phyloP scores from a whole-genome alignment of 30 jellyfish, hydroid and myxozoan genomes.

The Mastigias papua region DNA sequence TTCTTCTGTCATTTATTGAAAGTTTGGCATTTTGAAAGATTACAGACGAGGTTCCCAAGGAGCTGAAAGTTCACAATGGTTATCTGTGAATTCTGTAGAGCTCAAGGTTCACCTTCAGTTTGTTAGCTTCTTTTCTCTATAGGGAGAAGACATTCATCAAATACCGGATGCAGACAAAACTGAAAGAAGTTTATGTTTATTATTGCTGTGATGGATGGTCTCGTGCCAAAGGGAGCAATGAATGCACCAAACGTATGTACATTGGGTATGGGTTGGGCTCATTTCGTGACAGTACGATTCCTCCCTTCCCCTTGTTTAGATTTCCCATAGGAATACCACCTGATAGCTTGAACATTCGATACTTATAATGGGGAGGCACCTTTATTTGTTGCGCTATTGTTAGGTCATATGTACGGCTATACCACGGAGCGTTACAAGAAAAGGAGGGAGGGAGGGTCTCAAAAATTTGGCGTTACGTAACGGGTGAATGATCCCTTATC shows the following conservation, averaged over 20 bases:
- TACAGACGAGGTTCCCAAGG: neutral
- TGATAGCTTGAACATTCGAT: no score
- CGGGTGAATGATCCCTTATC: no score
- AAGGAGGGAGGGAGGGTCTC: no score
- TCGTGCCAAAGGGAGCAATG: slow-evolving; percentile 13
- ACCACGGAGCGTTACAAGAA: no score
- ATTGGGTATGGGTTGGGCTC: neutral
- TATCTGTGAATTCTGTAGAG: neutral
- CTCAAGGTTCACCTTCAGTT: neutral
- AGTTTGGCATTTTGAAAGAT: neutral
- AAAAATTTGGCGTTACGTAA: no score
- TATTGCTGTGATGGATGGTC: slow-evolving; percentile 78
- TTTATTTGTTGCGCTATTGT: no score
- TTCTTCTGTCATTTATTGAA: neutral
- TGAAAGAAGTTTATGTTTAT: slow-evolving; percentile 39
- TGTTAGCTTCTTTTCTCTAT: neutral
- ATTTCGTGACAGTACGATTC: no score
- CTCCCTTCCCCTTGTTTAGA: no score
- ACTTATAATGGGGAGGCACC: no score
- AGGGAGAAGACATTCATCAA: slow-evolving; percentile 25
- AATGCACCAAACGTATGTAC: slow-evolving; percentile 61
- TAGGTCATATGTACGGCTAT: no score
- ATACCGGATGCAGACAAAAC: slow-evolving; percentile 31
- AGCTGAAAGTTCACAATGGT: no score
- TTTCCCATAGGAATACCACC: no score